Conservation (phyloP, 1,140 invertebrate genomes). For the Schlechtendalia chinensis region DNA sequence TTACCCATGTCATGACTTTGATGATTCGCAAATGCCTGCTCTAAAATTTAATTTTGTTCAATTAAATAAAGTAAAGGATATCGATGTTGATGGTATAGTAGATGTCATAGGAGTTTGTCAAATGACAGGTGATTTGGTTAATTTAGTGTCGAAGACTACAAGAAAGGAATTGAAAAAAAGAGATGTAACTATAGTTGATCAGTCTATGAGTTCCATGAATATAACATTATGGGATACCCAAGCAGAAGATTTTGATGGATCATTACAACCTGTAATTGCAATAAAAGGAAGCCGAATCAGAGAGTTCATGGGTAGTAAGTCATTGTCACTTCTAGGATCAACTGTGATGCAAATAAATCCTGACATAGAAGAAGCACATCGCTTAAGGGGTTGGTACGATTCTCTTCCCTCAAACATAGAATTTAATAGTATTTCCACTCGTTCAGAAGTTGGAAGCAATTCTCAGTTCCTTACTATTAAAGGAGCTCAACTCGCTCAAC, state of each 20-base stretch:
- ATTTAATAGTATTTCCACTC: constrained; percentile 63
- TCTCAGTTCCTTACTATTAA: constrained; percentile 63
- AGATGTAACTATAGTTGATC: constrained; percentile 85
- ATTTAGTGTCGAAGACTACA: constrained; percentile 70
- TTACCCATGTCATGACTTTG: constrained; percentile 67
- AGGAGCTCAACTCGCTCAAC: constrained; percentile 67
- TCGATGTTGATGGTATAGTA: constrained; percentile 69
- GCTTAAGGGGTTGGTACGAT: constrained; percentile 87
- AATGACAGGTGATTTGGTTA: constrained; percentile 67
- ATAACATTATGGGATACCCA: constrained; percentile 76
- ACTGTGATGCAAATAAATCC: constrained; percentile 78
- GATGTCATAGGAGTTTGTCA: constrained; percentile 93
- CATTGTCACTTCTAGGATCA: constrained; percentile 62
- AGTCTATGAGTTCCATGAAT: constrained; percentile 71
- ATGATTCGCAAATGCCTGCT: constrained; percentile 65
- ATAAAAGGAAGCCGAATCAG: constrained; percentile 74
- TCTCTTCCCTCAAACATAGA: constrained; percentile 62
- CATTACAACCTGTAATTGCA: constrained; percentile 75
- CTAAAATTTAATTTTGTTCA: constrained; percentile 81
- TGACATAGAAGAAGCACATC: constrained; percentile 82
- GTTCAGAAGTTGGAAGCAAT: constrained; percentile 24
- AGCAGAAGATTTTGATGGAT: constrained; percentile 80
- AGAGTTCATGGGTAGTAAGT: constrained; percentile 64
- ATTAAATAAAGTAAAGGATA: constrained; percentile 72
- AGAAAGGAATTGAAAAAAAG: constrained; percentile 85